Evolutionary conservation across 1,140 invertebrate species (phyloP).

Genomic region (Sinonovacula constricta): DNA sequence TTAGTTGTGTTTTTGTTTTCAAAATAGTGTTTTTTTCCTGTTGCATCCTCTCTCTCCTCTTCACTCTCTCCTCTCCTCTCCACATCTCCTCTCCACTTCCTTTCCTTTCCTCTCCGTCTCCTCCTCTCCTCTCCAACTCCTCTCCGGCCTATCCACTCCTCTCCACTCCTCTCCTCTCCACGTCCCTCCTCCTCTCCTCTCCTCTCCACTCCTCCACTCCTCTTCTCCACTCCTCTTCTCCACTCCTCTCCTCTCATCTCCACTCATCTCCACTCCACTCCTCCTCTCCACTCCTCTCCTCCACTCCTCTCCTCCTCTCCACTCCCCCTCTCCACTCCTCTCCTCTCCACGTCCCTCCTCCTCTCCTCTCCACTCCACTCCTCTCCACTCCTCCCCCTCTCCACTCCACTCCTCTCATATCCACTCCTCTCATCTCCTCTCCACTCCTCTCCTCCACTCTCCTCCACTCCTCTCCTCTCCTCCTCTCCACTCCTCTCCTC

Average conservation of each 20-base stretch:
- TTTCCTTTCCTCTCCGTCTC: background rate
- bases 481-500: background rate
- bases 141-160: too few species aligned
- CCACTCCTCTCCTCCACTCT: background rate
- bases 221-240: too few species aligned
- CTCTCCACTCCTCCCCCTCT: background rate
- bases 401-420: background rate
- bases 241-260: too few species aligned
- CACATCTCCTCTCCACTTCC: background rate
- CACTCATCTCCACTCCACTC: too few species aligned
- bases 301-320: background rate
- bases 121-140: too few species aligned
- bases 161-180: too few species aligned
- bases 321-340: background rate
- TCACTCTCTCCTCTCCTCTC: background rate
- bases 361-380: background rate
- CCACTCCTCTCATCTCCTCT: background rate
- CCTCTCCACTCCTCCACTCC: too few species aligned
- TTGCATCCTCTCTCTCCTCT: background rate
- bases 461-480: background rate
- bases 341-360: background rate
- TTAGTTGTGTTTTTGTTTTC: too few species aligned
- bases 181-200: too few species aligned
- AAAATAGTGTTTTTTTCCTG: too few species aligned
- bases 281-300: too few species aligned